Percentiles rank a stretch among this genome's conserved stretches.
Evolutionary conservation across 1,140 invertebrate species (phyloP).

Genomic region (Drosophila nebulosa): DNA sequence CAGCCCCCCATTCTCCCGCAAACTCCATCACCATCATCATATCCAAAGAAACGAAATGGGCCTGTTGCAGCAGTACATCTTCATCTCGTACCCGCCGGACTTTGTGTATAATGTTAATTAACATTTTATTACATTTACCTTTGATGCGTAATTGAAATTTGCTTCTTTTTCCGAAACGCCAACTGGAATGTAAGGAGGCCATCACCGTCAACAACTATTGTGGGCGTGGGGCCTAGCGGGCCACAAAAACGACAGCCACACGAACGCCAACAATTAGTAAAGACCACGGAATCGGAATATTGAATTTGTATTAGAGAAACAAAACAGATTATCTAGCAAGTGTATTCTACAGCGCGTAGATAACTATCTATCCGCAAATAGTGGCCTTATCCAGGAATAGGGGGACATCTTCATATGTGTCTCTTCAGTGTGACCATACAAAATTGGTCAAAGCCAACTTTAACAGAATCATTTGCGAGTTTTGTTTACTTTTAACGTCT

Average conservation of each 20-base stretch:
- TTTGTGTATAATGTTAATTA: slow-evolving; percentile 36
- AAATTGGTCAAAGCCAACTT: background rate
- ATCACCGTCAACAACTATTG: slow-evolving; percentile 35
- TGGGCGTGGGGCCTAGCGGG: slow-evolving; percentile 11
- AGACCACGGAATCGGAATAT: background rate
- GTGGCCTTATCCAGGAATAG: background rate
- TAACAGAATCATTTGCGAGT: background rate
- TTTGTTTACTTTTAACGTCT: too few species aligned
- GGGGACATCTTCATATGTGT: background rate
- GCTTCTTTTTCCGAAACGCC: slow-evolving; percentile 75
- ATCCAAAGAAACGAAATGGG: background rate
- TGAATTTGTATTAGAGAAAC: background rate
- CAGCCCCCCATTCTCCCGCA: background rate
- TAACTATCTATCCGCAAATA: background rate
- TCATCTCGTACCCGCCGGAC: background rate
- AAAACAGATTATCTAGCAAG: background rate
- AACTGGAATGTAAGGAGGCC: slow-evolving; percentile 75
- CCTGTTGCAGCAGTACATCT: background rate
- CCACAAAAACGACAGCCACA: slow-evolving; percentile 30
- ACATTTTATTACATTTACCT: slow-evolving; percentile 64
- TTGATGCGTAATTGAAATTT: slow-evolving; percentile 75
- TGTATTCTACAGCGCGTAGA: background rate
- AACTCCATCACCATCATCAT: background rate
- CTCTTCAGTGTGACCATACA: too few species aligned
- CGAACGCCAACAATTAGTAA: slow-evolving; percentile 11